Percentiles rank a stretch among this genome's conserved stretches.
Conservation (phyloP, 2,113 vertebrate species). For the Azemiops feae region DNA sequence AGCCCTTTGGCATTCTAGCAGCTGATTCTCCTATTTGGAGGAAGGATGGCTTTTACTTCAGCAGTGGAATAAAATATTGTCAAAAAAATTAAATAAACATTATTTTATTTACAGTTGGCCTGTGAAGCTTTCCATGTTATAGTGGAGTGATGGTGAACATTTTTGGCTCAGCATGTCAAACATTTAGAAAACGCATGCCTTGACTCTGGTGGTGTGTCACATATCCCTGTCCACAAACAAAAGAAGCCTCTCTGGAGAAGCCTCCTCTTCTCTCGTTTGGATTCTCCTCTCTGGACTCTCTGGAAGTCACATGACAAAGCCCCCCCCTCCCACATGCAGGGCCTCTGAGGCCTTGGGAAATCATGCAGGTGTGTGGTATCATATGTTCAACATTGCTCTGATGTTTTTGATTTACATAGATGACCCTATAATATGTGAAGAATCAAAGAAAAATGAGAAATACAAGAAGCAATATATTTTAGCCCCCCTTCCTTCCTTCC, state of each 20-base stretch:
- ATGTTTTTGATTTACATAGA: conserved; percentile 42
- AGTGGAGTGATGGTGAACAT: background rate
- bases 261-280: background rate
- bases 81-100: background rate
- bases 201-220: background rate
- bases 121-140: background rate
- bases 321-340: background rate
- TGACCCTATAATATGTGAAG: background rate
- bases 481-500: background rate
- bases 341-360: background rate
- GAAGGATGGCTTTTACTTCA: background rate
- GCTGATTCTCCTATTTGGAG: conserved; percentile 21
- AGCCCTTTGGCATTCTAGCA: background rate
- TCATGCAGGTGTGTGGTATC: background rate
- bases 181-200: background rate
- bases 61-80: background rate
- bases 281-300: background rate
- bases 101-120: background rate
- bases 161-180: background rate
- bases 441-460: background rate
- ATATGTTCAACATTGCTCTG: background rate
- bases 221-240: background rate
- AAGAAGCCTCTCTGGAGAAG: background rate
- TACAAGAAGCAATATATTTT: conserved; percentile 4
- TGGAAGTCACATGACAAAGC: background rate